Evolutionary conservation across 2,113 vertebrate species (phyloP).

Genomic region (Ciconia boyciana): DNA sequence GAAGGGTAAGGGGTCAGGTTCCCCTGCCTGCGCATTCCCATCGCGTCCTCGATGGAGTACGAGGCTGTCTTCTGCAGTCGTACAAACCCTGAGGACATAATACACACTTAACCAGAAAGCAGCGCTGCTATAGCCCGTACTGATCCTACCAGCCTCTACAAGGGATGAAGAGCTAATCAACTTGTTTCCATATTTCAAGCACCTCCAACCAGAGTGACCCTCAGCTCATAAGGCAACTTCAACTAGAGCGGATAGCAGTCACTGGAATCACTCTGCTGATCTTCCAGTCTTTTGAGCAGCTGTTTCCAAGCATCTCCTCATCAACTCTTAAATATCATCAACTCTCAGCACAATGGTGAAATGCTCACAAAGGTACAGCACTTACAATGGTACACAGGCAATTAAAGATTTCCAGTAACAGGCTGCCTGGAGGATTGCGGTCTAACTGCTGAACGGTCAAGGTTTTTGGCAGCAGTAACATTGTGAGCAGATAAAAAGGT

Average conservation of each 20-base stretch:
- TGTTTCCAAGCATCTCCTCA: neutral
- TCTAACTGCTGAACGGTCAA: neutral
- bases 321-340: neutral
- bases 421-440: neutral
- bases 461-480: neutral
- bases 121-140: neutral
- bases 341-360: neutral
- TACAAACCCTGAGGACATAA: neutral
- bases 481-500: neutral
- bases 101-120: neutral
- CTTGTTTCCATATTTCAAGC: neutral
- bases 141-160: neutral
- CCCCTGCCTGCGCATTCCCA: neutral
- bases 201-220: neutral
- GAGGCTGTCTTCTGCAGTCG: neutral
- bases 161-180: neutral
- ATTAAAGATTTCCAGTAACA: conserved; percentile 43
- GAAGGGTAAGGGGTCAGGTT: conserved; percentile 39
- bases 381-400: neutral
- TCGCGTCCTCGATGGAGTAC: accelerated
- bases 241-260: accelerated
- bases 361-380: neutral
- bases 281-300: neutral
- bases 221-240: neutral
- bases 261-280: neutral